Conservation (phyloP, 30 jellyfish, hydroid and myxozoan species). For the Aurelia sp. region DNA sequence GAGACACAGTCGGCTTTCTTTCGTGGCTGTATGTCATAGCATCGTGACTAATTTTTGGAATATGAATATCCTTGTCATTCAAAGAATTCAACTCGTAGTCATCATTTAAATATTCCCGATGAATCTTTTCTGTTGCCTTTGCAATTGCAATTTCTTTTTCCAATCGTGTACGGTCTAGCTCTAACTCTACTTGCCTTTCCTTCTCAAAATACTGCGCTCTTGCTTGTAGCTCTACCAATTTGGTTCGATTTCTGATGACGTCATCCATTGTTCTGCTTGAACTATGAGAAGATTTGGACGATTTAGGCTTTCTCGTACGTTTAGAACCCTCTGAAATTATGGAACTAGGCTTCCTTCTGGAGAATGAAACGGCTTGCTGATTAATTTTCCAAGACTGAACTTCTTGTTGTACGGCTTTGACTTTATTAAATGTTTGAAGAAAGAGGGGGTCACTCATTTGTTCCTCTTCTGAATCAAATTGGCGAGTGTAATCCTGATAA, state of each 20-base stretch:
- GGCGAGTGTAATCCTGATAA: constrained; percentile 25
- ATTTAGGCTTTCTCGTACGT: not conserved
- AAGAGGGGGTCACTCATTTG: constrained; percentile 53
- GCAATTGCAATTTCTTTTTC: constrained; percentile 50
- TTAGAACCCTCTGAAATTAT: constrained; percentile 25
- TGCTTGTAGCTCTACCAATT: constrained; percentile 37
- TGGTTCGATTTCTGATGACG: constrained; percentile 51
- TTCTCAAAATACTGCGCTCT: not conserved
- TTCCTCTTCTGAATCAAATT: constrained; percentile 40
- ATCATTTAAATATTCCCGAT: constrained; percentile 47
- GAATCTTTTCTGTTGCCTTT: constrained; percentile 54
- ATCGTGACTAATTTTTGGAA: constrained; percentile 28
- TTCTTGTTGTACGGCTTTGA: constrained; percentile 38
- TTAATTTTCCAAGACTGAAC: constrained; percentile 42
- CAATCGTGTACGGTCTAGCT: constrained; percentile 48
- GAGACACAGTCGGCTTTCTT: constrained; percentile 33
- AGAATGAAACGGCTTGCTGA: constrained; percentile 16
- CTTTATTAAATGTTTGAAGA: constrained; percentile 42
- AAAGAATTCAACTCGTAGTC: constrained; percentile 23
- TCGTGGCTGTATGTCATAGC: constrained; percentile 32
- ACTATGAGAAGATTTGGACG: constrained; percentile 27
- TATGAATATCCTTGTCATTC: constrained; percentile 31
- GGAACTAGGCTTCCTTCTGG: constrained; percentile 19
- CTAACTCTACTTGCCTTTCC: constrained; percentile 9
- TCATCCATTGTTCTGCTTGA: constrained; percentile 44